Base-by-base conservation (phyloP, 2,797 vertebrate genomes). In the Sebastes kiyomatsui region DNA sequence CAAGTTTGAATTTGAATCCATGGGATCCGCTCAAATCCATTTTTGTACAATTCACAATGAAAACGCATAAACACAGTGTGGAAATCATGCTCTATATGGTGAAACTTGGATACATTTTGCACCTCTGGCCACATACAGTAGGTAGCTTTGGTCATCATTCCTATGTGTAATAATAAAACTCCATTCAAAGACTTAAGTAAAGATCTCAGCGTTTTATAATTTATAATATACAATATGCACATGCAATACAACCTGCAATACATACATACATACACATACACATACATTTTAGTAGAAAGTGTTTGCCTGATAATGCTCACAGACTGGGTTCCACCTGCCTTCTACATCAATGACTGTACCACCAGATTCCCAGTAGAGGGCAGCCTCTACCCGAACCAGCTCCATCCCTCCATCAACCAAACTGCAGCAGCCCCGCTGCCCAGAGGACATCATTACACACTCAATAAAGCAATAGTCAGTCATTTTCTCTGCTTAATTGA, bases 391-490 rank as follows among this genome's bases (percentile, higher is more conserved):
- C 72, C 12, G 33, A 65, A 22, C 32, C 49, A 62, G 11, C 16
- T 23, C 28, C 28, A 4, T 32, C 13, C 55, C 33, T 72, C 42
- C 30, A 62, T 28, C 64, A 75, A 30, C 66, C 52, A 56, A 79
- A 85, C 70, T 58, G 69, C n/a, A 83, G 72, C 85, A 82, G 72
- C 42, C 67, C 56, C 1, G 6, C 80, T 85, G 92, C 92, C 90
- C 1, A n/a, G 62, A 92, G 91, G 89, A 91, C 86, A 85, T 93
- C 86, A 88, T 94, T 93, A 92, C 89, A 94, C 92, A 94, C 91
- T 93, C 93, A 94, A 94, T 94, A 93, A 95, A 94, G 88, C 94
- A 94, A 95, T 93, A 91, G 87, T 92, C 90, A 90, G 86, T 88
- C 84, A 94, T 95, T 93, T 93, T 91, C 88, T 91, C 90, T 90